Conservation (phyloP, 2,797 vertebrate species). For the Poecilia wingei region DNA sequence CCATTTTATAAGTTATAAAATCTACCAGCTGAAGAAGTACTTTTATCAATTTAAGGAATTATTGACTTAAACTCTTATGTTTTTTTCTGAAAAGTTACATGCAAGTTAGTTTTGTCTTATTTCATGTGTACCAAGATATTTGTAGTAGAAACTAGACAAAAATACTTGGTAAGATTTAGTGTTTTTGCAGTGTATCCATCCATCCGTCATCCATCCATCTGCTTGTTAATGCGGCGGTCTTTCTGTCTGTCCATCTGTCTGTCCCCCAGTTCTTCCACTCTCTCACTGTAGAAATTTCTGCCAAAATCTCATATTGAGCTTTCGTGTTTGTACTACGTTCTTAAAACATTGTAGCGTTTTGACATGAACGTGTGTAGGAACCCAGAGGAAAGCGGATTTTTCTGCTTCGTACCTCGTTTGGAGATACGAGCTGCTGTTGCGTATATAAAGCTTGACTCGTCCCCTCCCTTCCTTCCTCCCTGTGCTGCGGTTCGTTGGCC, state of each 20-base stretch:
- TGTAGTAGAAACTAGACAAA: too few species aligned
- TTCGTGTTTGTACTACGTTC: background rate
- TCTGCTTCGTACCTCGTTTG: slow-evolving; percentile 18
- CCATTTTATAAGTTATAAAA: too few species aligned
- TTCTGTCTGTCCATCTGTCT: background rate
- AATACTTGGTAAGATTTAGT: too few species aligned
- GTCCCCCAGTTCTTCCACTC: background rate
- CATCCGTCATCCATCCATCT: background rate
- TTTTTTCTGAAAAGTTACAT: too few species aligned
- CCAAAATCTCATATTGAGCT: background rate
- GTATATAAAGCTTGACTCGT: slow-evolving; percentile 63
- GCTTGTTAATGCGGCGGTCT: background rate
- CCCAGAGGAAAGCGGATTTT: background rate
- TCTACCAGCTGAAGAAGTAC: too few species aligned
- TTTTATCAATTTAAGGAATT: background rate
- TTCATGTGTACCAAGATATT: too few species aligned
- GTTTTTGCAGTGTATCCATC: too few species aligned
- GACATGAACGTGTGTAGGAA: background rate
- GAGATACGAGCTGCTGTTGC: slow-evolving; percentile 52
- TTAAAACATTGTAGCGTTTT: background rate
- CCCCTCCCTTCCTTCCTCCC: slow-evolving; percentile 50
- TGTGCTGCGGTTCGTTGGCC: slow-evolving; percentile 74
- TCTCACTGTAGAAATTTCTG: background rate
- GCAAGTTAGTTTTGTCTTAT: too few species aligned
- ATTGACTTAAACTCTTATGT: too few species aligned